These are phyloP conservation scores for Drosophila limbata DNA, from an alignment of 2,888 invertebrate genomes.

Conservation along the genomic window DNA sequence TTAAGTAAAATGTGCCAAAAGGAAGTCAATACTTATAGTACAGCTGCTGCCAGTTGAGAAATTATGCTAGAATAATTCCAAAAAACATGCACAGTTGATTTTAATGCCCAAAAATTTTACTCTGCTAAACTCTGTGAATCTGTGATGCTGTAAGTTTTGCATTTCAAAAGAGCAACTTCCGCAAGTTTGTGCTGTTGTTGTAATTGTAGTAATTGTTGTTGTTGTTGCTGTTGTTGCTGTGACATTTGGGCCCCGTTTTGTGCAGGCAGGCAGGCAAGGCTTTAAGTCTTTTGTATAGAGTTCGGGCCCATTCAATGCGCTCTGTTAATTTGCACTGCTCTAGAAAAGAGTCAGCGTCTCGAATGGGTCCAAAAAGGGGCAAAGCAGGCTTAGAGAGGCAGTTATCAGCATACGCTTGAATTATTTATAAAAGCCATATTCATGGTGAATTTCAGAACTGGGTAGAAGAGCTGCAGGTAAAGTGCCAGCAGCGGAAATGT, in stretches of 20 bases:
- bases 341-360: conserved; percentile 55
- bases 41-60: conserved; percentile 69
- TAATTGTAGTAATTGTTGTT: conserved; percentile 16
- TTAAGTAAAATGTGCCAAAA: conserved; percentile 57
- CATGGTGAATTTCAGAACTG: conserved; percentile 61
- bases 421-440: conserved; percentile 80
- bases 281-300: conserved; percentile 52
- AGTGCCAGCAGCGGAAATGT: conserved; percentile 69
- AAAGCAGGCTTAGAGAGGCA: conserved; percentile 61
- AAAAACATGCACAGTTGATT: conserved; percentile 69
- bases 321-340: conserved; percentile 75
- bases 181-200: conserved; percentile 44
- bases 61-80: conserved; percentile 77
- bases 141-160: conserved; percentile 60
- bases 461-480: conserved; percentile 43
- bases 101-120: conserved; percentile 51
- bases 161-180: conserved; percentile 71
- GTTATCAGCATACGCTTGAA: conserved; percentile 76
- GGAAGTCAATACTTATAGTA: conserved; percentile 59
- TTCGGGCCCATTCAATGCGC: conserved; percentile 69
- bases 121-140: conserved; percentile 30
- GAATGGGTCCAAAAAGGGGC: conserved; percentile 27
- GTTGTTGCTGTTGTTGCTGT: conserved; percentile 39
- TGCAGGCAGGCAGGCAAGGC: conserved; percentile 22
- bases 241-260: conserved; percentile 64